phyloP scores from a whole-genome alignment of 1,140 invertebrate genomes.

The Anoplolepis gracilipes region DNA sequence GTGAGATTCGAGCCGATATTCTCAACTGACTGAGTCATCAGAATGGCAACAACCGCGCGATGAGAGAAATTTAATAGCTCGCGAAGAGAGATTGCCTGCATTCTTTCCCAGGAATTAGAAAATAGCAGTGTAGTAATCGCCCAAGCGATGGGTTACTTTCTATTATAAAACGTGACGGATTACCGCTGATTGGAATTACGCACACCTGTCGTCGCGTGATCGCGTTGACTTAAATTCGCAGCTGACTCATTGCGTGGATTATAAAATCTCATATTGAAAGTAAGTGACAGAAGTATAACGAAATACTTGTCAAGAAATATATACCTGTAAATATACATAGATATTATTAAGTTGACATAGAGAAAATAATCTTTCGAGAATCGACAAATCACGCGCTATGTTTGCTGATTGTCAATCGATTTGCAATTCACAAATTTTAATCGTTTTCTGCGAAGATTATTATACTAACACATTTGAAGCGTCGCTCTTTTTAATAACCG shows the following conservation, averaged over 20 bases:
- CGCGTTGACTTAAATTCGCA: background rate
- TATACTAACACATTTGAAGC: background rate
- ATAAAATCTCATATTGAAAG: conserved; percentile 4
- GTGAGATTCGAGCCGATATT: background rate
- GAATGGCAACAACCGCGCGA: conserved; percentile 20
- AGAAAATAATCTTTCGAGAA: background rate
- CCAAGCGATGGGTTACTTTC: conserved; percentile 61
- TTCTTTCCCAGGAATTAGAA: conserved; percentile 70
- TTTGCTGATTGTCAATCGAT: conserved; percentile 6
- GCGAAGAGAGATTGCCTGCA: conserved; percentile 69
- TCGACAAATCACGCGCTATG: background rate
- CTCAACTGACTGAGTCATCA: conserved; percentile 19
- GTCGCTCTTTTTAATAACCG: background rate
- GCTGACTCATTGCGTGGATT: conserved; percentile 28
- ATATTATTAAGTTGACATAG: background rate
- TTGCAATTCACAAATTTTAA: background rate
- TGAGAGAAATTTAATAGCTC: conserved; percentile 80
- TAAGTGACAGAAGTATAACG: conserved; percentile 3
- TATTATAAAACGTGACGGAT: conserved; percentile 63
- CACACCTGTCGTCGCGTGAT: conserved; percentile 20
- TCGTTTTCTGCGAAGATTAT: background rate
- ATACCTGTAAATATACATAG: background rate
- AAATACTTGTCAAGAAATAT: background rate
- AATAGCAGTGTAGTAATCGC: conserved; percentile 72
- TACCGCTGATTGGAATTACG: conserved; percentile 57